Evolutionary conservation across 35 echinoderm and acorn worm species (phyloP).

Genomic region (Diadema setosum): DNA sequence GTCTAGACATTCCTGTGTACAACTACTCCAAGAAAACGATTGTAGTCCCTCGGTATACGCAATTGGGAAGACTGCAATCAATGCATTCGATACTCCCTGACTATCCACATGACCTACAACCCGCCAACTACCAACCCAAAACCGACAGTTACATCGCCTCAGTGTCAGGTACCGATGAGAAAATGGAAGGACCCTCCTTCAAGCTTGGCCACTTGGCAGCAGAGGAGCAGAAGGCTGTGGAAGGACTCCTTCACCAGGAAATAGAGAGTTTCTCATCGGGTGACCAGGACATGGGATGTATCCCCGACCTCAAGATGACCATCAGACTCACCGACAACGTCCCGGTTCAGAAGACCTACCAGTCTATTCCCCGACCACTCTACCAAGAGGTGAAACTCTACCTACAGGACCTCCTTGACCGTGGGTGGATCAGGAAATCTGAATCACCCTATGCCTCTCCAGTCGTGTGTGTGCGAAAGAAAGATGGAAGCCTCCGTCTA

Average conservation of each 20-base stretch:
- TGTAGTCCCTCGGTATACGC: no score
- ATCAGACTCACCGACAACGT: constrained; percentile 19
- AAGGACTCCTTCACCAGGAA: constrained; percentile 56
- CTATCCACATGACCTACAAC: no score
- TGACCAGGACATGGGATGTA: constrained; percentile 44
- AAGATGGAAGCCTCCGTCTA: constrained; percentile 13
- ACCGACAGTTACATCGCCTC: no score
- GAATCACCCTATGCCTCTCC: constrained; percentile 24
- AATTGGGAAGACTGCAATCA: no score
- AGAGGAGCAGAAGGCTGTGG: no score
- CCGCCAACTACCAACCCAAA: no score
- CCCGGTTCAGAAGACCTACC: constrained; percentile 35
- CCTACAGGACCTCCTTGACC: constrained; percentile 15
- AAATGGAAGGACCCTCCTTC: no score
- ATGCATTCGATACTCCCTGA: no score
- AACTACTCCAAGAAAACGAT: no score
- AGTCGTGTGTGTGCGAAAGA: constrained; percentile 35
- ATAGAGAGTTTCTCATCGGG: constrained; percentile 32
- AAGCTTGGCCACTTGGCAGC: no score
- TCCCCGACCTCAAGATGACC: neutral
- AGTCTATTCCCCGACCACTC: constrained; percentile 44
- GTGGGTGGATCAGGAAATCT: constrained; percentile 43
- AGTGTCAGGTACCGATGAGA: no score
- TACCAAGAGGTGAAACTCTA: constrained; percentile 28
- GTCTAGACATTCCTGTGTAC: no score